Evolutionary conservation across 92 coral and sea anemone genomes (phyloP).

Genomic region (Phenganax marumi): DNA sequence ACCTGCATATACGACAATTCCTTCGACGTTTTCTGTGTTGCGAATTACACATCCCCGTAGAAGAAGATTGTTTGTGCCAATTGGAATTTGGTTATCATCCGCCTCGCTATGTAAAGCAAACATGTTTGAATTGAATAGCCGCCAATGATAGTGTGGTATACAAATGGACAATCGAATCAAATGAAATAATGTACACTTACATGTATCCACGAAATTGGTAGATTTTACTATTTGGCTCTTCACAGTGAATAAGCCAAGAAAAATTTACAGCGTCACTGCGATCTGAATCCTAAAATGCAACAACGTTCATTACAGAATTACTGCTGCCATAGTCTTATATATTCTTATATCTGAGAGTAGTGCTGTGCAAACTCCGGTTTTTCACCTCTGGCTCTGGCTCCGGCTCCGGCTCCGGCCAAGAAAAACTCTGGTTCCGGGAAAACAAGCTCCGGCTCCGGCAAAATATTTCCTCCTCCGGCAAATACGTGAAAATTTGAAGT

Average conservation of each 20-base stretch:
- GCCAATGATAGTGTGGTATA: too few relatives aligned
- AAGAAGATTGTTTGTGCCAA: constrained; percentile 82
- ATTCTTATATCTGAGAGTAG: too few relatives aligned
- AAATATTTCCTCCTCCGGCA: too few relatives aligned
- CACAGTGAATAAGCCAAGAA: constrained; percentile 67
- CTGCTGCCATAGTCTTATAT: too few relatives aligned
- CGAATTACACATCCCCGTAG: constrained; percentile 91
- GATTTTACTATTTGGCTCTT: constrained; percentile 86
- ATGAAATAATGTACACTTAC: constrained; percentile 57
- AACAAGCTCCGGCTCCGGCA: too few relatives aligned
- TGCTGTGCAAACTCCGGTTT: too few relatives aligned
- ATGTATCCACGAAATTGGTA: constrained; percentile 87
- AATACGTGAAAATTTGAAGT: too few relatives aligned
- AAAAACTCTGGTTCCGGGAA: too few relatives aligned
- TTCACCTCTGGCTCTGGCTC: too few relatives aligned
- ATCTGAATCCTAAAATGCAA: constrained; percentile 43
- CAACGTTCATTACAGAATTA: background rate
- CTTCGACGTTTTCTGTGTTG: constrained; percentile 89
- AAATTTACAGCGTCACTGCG: constrained; percentile 66
- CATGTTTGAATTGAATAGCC: background rate
- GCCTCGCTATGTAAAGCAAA: background rate
- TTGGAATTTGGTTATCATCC: constrained; percentile 61
- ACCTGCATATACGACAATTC: constrained; percentile 99
- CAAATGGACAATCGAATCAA: background rate
- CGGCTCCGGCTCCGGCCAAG: too few relatives aligned